Conservation (phyloP, 1,140 invertebrate species). For the Drosophila mauritiana region DNA sequence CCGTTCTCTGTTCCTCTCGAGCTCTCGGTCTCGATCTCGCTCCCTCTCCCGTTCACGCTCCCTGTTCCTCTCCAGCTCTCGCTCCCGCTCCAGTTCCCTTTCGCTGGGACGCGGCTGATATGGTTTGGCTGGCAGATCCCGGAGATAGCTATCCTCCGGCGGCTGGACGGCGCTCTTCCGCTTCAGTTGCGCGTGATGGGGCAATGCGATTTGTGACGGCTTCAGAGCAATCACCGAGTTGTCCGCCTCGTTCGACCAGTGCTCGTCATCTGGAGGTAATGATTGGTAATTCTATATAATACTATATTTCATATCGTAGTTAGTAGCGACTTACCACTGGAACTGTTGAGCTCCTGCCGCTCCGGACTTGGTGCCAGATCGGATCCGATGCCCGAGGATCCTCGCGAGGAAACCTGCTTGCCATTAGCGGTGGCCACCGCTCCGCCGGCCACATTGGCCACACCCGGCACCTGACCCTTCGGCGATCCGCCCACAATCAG, state of each 20-base stretch:
- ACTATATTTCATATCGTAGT: too few relatives aligned
- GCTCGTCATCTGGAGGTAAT: slow-evolving; percentile 67
- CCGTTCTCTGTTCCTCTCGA: slow-evolving; percentile 46
- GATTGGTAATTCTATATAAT: not conserved
- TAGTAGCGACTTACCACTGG: slow-evolving; percentile 85
- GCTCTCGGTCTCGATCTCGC: slow-evolving; percentile 26
- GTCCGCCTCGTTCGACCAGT: slow-evolving; percentile 83
- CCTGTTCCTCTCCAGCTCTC: slow-evolving; percentile 27
- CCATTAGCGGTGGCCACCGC: slow-evolving; percentile 55
- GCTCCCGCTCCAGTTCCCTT: slow-evolving; percentile 38
- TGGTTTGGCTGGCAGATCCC: slow-evolving; percentile 78
- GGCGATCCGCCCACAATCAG: slow-evolving; percentile 72
- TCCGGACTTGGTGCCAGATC: slow-evolving; percentile 93
- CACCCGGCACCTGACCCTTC: slow-evolving; percentile 7
- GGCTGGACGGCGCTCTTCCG: slow-evolving; percentile 79
- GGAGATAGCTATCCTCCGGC: slow-evolving; percentile 78
- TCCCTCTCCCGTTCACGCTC: slow-evolving; percentile 34
- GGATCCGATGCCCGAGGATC: slow-evolving; percentile 93
- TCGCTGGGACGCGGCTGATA: slow-evolving; percentile 69
- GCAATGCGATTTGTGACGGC: slow-evolving; percentile 75
- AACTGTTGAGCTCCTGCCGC: slow-evolving; percentile 86
- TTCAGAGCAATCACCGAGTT: slow-evolving; percentile 81
- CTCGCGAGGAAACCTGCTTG: slow-evolving; percentile 87
- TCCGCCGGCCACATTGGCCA: slow-evolving; percentile 14
- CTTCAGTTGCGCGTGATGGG: slow-evolving; percentile 65